Evolutionary conservation across 2,113 vertebrate species (phyloP), one percentile per base, ranked within the genome.

Genomic region (Sigmodon hispidus): DNA sequence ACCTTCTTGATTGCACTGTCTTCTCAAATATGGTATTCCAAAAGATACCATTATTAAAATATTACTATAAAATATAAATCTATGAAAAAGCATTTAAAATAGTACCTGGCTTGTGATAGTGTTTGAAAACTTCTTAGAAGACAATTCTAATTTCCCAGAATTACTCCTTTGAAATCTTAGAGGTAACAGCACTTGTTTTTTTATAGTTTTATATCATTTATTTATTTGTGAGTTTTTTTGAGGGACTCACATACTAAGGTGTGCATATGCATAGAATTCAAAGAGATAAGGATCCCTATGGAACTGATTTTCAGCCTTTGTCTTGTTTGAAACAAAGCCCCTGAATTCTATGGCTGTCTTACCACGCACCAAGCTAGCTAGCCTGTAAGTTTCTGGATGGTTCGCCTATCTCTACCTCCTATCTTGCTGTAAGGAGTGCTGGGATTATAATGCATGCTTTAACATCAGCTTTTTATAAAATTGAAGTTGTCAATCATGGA

Each of bases 111-210:
- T 5, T 93, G 90, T 48, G 77, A 1, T 96, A 91, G 40, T 90
- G 5, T 52, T 52, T 85, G 83, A 96, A 21, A 81, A 48, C 57
- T 48, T 97, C 90, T 83, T 63, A 86, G 83, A 70, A 91, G 67
- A 96, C 77, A 40, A 26, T 95, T 94, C 77, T 77, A 0, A 59
- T 55, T 96, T 89, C 59, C 90, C 43, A 91, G 87, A 96, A 86
- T 43, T 45, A 22, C 80, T 93, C 59, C 43, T 93, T 22, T 93
- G 88, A 91, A 92, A 59, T 57, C 55, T 96, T 94, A 95, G 59
- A 61, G 72, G 55, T 31, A 84, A 91, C 19, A 86, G 59, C 89
- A 85, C 55, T 94, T 76, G 5, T 70, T 94, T 69, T 81, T 87
- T 45, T 94, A 22, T 90, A 65, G 36, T 15, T 90, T 96, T 89